Evolutionary conservation across 2,113 vertebrate genomes (phyloP), one percentile per base, ranked within the genome.

Genomic region (Numenius arquata): DNA sequence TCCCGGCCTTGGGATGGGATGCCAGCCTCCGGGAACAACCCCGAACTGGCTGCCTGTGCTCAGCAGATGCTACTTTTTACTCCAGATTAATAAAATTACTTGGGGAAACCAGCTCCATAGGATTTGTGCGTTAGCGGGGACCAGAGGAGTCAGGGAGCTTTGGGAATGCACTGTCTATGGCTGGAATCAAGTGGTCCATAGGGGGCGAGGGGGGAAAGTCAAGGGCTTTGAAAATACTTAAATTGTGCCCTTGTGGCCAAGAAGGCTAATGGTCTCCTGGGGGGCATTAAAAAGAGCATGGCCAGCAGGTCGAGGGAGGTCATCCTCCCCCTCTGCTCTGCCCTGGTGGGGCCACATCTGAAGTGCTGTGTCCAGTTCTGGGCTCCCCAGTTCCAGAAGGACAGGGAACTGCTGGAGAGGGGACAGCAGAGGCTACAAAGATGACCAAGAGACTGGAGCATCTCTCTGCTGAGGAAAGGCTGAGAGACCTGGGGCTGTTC

Each of bases 111-210:
- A 19, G 34, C 50, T 87, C 73, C 2, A 1, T 8, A 38, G 73
- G 50, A 53, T 77, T 66, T 70, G 40, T 25, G 40, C 9, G 3
- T 74, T 81, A 84, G 7, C 0, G 0, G 27, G 34, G 79, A 58
- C 16, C 25, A 61, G 62, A 40, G 25, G 2, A 45, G 40, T 36
- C 53, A 34, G 50, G 17, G 41, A 84, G 52, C 48, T 79, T 85
- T n/a, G 61, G 73, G 80, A 88, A 68, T 8, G 17, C 12, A 8
- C 9, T 0, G 0, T 30, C 21, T 6, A 0, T 15, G 36, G 40
- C 41, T 94, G 74, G 48, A 70, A 73, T 36, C n/a, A 59, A 67
- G 70, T 9, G 50, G 21, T 7, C 74, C 74, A 1, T 32, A 66
- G 45, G 12, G 15, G 16, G 6, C 15, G 47, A 86, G 16, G 16